These are phyloP conservation scores for Geothlypis trichas DNA, from an alignment of 2,113 vertebrate species.

Conservation along the genomic window DNA sequence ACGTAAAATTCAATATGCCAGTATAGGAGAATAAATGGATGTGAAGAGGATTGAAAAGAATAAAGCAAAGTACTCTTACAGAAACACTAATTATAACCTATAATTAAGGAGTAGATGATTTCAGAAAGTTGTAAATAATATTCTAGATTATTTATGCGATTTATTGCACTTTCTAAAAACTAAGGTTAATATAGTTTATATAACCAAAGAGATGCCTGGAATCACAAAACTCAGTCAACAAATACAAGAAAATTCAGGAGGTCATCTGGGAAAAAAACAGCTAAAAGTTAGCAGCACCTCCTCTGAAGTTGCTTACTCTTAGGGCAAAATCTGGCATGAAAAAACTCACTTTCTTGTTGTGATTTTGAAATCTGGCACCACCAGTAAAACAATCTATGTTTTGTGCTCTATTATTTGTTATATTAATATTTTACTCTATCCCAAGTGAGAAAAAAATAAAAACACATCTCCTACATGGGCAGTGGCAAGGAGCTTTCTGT, in stretches of 20 bases:
- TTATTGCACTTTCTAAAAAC: background rate
- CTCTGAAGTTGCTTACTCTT: background rate
- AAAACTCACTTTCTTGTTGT: background rate
- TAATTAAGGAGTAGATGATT: background rate
- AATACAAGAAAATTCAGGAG: background rate
- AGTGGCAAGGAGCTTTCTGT: background rate
- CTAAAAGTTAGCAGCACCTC: background rate
- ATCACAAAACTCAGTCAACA: background rate
- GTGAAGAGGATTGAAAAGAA: background rate
- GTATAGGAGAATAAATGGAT: background rate
- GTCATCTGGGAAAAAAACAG: background rate
- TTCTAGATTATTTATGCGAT: background rate
- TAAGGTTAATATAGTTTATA: background rate
- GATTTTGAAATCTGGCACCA: background rate
- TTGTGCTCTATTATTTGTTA: background rate
- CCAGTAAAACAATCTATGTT: background rate
- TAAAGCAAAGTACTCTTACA: background rate
- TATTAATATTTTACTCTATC: background rate
- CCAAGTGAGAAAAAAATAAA: background rate
- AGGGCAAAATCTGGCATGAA: background rate
- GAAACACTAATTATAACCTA: background rate
- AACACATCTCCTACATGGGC: background rate
- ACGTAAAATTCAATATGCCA: background rate
- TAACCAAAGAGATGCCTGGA: background rate
- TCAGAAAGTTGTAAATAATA: background rate